Evolutionary conservation across 2,797 vertebrate species (phyloP), one percentile per base, ranked within the genome.

Genomic region (Pseudomugil gertrudae): DNA sequence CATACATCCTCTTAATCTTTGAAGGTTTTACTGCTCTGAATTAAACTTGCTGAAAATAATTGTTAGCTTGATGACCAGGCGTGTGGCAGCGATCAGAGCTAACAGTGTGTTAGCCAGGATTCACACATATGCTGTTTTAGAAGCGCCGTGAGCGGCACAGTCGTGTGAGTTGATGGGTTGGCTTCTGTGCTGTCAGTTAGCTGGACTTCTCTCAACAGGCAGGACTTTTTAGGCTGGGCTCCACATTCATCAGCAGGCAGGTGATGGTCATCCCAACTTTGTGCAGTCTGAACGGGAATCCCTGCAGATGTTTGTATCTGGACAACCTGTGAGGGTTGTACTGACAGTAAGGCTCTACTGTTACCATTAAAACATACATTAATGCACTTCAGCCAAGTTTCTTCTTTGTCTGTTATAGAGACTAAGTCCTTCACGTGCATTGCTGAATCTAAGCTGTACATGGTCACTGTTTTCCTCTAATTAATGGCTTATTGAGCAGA

Each of bases 141-240:
- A 23, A 24, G 9, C 9, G 21, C 40, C 17, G 38, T 40, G 17
- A 45, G n/a, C n/a, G n/a, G 38, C 40, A 45, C 47, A 24, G 47
- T 50, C 47, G 26, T 13, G 21, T 50, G 21, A 50, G 13, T 50
- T 50, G 11, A 50, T 50, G 47, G 21, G 47, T 14, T 50, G 47
- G 47, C 23, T 24, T 24, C 13, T 26, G 47, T 26, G 47, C 47
- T 50, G 47, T 24, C 47, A 50, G 11, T 50, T 14, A 24, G 47
- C 47, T 50, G 21, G 47, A 50, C 47, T 48, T 48, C 47, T 48
- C 47, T 48, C 47, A 50, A 50, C 23, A 24, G n/a, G 40, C 21
- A 10, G 45, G 45, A 10, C 45, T 47, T 21, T 21, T 47, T 21
- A 9, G 43, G n/a, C 8, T 47, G 8, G 19, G n/a, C n/a, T 21